Base-by-base conservation (phyloP, 2,113 vertebrate species). In the Colossoma macropomum region DNA sequence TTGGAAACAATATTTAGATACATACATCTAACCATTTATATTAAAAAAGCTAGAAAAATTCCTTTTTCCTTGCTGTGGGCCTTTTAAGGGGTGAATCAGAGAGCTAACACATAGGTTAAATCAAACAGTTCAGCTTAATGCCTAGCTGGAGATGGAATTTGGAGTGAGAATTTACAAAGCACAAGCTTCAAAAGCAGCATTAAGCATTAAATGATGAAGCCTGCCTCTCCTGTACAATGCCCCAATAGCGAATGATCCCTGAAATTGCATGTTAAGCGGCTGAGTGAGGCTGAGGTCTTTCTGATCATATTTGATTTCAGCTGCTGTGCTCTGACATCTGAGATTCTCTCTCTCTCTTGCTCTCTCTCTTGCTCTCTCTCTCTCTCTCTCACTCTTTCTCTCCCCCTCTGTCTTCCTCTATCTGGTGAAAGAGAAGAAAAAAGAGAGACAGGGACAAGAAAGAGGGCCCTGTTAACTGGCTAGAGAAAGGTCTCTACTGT, bases 401-500 rank as follows among this genome's bases (percentile, higher is more conserved):
- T 76, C 76, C 88, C 85, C 48, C 68, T 72, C 74, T 86, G 32
- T 16, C 71, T 84, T 80, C 81, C 60, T 88, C 81, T 66, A n/a
- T 89, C 87, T 85, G 83, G 84, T 88, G 89, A 84, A 88, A 84
- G 86, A 86, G 89, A 90, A 80, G 88, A 83, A 88, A 87, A 84
- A 90, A 91, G 80, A 85, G 81, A 89, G 86, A 84, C 81, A 72
- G 83, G 81, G 81, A 85, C 86, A 92, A 93, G 92, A 95, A 94
- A 93, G 92, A 88, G 88, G 79, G 88, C 90, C 89, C 92, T 94
- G 93, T 94, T 92, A 88, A 87, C 21, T 75, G 86, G 38, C 10
- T 25, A 79, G 86, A 93, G 89, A 95, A 95, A 90, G 91, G 89
- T 89, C 87, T 83, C 90, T 79, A 91, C 90, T 93, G 92, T 93